Base-by-base conservation (phyloP, 2,888 invertebrate genomes). In the Athrips mouffetella region DNA sequence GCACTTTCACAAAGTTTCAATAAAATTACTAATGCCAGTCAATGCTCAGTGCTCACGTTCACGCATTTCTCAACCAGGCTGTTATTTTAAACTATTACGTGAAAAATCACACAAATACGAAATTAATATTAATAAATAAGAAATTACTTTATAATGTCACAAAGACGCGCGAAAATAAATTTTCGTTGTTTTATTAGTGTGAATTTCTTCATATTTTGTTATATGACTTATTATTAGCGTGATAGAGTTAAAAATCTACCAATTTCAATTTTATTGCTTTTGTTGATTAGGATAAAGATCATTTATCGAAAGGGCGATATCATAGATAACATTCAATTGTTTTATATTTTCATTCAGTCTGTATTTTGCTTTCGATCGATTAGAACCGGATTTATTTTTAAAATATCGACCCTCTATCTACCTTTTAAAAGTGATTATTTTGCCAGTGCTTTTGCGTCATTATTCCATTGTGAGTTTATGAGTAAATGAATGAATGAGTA, bases 1-100 rank as follows among this genome's bases (percentile, higher is more conserved):
- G 30, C 18, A 27, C 44, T 44, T 44, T 44, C 44, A 30, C 31
- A 37, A 20, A 21, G 44, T 44, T 44, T 30, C 44, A 44, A 44
- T 21, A 31, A 31, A 31, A 44, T 44, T 3, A 16, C 30, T 30
- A 30, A 44, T 44, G 31, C 44, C 31, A 31, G 42, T 42, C 29
- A 42, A 29, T 15, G 37, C 10, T 42, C 29, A 42, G 18, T 15
- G 37, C 10, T n/a, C 29, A 27, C 29, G 27, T 20, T 29, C 15
- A 6, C 25, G 23, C 13, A 39, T 21, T 20, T 33, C 20, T 20
- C 18, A 20, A 35, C 10, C 20, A 20, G n/a, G n/a, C n/a, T n/a
- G n/a, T n/a, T n/a, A n/a, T n/a, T n/a, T n/a, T n/a, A n/a, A n/a
- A n/a, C n/a, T n/a, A n/a, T n/a, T n/a, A n/a, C n/a, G n/a, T n/a